Percentiles rank a stretch among this genome's conserved stretches.
Conservation (phyloP, 1,140 invertebrate genomes). For the Potamilus streckersoni region DNA sequence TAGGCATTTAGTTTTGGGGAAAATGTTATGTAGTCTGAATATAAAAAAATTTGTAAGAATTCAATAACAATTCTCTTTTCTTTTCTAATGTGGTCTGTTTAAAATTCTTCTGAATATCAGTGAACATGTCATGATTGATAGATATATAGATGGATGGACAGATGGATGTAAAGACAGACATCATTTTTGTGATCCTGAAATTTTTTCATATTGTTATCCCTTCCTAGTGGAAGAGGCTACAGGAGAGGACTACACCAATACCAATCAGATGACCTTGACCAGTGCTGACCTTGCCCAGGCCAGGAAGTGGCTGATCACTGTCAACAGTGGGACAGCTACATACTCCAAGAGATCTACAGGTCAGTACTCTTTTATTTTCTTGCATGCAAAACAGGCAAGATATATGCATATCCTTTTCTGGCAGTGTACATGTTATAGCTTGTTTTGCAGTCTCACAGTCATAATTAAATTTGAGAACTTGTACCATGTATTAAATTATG, state of each 20-base stretch:
- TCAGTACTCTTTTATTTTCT: constrained; percentile 29
- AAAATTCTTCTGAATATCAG: no score
- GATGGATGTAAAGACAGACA: background rate
- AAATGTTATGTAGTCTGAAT: no score
- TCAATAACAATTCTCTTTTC: no score
- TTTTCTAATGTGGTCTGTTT: no score
- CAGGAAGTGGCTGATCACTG: constrained; percentile 63
- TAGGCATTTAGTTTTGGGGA: no score
- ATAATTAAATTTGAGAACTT: no score
- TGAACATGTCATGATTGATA: no score
- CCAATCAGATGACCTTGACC: constrained; percentile 32
- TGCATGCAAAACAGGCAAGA: background rate
- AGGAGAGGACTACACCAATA: constrained; percentile 23
- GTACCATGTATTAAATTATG: no score
- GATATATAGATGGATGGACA: no score
- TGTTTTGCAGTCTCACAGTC: no score
- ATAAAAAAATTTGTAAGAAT: no score
- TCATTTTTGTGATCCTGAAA: background rate
- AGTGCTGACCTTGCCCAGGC: constrained; percentile 38
- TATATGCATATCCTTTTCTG: background rate
- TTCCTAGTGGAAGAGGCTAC: constrained; percentile 8
- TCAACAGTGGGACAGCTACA: constrained; percentile 55
- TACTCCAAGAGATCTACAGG: constrained; percentile 62
- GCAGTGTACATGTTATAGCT: background rate
- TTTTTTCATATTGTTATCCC: constrained; percentile 1